Percentiles rank a stretch among this genome's conserved stretches.
These are phyloP conservation scores for Percopsis transmontana DNA, from an alignment of 2,113 vertebrate species.

Conservation along the genomic window DNA sequence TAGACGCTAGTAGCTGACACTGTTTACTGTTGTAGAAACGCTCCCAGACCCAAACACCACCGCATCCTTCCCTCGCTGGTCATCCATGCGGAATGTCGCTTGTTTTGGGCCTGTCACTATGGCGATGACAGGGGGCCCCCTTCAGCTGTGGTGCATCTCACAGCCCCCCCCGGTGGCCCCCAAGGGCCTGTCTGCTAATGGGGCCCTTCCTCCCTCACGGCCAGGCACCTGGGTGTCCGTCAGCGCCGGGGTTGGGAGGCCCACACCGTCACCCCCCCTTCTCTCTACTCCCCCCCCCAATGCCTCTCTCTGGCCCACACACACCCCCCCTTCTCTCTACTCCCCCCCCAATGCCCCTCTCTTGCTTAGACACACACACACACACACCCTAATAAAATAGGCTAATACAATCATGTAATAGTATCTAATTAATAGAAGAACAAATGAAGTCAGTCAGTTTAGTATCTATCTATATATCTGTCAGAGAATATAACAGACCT, in stretches of 20 bases:
- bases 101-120: conserved; percentile 25
- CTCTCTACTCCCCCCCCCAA: not conserved
- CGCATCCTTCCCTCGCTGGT: no score
- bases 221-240: conserved; percentile 66
- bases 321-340: conserved; percentile 41
- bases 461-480: no score
- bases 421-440: conserved; percentile 20
- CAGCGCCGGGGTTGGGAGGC: conserved; percentile 26
- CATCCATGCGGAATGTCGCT: conserved; percentile 4
- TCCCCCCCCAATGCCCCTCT: conserved; percentile 17
- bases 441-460: no score
- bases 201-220: conserved; percentile 41
- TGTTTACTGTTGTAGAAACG: no score
- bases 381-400: not conserved
- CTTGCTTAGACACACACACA: not conserved
- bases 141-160: conserved; percentile 63
- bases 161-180: conserved; percentile 33
- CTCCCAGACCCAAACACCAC: not conserved
- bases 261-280: conserved; percentile 10
- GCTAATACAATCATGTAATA: conserved; percentile 12
- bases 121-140: conserved; percentile 44
- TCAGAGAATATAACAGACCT: no score
- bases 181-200: conserved; percentile 54
- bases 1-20: no score
- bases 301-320: not conserved